These are phyloP conservation scores for Ceratoteleas bidentatus DNA, from an alignment of 1,140 invertebrate genomes.

Conservation along the genomic window DNA sequence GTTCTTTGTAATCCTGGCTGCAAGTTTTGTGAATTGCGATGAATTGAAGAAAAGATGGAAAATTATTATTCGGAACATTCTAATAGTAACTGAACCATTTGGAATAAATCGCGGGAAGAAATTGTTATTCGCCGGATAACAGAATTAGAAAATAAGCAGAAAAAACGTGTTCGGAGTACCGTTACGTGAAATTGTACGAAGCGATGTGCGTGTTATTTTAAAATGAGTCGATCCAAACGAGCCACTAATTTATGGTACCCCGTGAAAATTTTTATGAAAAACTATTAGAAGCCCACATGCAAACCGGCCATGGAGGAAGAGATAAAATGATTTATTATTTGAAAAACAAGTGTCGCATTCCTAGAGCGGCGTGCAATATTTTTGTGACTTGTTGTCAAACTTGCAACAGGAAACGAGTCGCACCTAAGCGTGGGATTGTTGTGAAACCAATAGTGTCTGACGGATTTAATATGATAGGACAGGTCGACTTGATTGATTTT, in stretches of 20 bases:
- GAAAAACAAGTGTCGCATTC: conserved; percentile 10
- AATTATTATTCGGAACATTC: neutral
- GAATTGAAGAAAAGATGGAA: neutral
- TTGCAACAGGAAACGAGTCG: conserved; percentile 15
- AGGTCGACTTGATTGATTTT: conserved; percentile 18
- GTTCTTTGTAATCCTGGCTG: too few relatives aligned
- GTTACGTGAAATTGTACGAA: neutral
- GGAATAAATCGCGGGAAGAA: neutral
- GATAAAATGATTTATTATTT: conserved; percentile 10
- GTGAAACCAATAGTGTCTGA: conserved; percentile 26
- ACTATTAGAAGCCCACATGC: conserved; percentile 14
- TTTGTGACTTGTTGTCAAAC: conserved; percentile 14
- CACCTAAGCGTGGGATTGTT: conserved; percentile 1
- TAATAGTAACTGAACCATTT: neutral
- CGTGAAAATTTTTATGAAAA: conserved; percentile 16
- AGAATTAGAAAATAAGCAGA: neutral
- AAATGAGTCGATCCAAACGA: neutral
- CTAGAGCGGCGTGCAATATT: conserved; percentile 5
- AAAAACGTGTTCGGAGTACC: neutral
- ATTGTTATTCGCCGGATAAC: neutral
- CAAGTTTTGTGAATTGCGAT: neutral
- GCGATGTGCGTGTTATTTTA: neutral
- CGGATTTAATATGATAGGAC: conserved; percentile 23
- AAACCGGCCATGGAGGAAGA: conserved; percentile 18
- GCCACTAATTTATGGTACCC: conserved; percentile 5